Base-by-base conservation (phyloP, 2,113 vertebrate species). In the Fregata magnificens region DNA sequence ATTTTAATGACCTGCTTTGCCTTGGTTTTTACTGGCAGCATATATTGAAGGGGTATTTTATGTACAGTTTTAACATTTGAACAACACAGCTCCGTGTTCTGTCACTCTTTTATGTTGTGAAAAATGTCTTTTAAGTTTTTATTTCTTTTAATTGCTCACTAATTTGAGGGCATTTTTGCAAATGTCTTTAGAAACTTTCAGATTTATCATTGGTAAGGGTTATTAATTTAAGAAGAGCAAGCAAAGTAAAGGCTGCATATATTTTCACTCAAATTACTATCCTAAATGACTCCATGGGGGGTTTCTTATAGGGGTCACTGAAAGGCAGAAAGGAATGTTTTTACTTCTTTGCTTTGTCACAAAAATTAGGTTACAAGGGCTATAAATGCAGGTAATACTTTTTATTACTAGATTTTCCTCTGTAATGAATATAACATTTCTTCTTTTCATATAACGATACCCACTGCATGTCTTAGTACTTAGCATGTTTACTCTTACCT, bases 281-380 rank as follows among this genome's bases (percentile, higher is more conserved):
- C 98, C 88, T 96, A 98, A 98, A 98, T 97, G 96, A 97, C 97
- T 98, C 97, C 97, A 73, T 82, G 95, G 97, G 98, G 98, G 97
- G 97, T 96, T 98, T 95, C 97, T 97, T 98, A 97, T 97, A 98
- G 98, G 97, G 98, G 98, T 98, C 98, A 98, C 97, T 95, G 97
- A 97, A 96, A 98, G 97, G 98, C 97, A 95, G 97, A 98, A 97
- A 97, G 96, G 97, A 98, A 98, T 98, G 98, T 98, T 98, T 98
- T 98, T 98, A 97, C 97, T 98, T 98, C 98, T 98, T 97, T 90
- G 76, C 94, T 98, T 97, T 97, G 97, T 98, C 96, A 98, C 97
- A 97, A 94, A 98, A 97, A 96, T 98, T 97, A 98, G 96, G 97
- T 97, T 97, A 98, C 81, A 89, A 98, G 97, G 91, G 96, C 96